Conservation (phyloP, 1,140 invertebrate species). For the Theocolax elegans region DNA sequence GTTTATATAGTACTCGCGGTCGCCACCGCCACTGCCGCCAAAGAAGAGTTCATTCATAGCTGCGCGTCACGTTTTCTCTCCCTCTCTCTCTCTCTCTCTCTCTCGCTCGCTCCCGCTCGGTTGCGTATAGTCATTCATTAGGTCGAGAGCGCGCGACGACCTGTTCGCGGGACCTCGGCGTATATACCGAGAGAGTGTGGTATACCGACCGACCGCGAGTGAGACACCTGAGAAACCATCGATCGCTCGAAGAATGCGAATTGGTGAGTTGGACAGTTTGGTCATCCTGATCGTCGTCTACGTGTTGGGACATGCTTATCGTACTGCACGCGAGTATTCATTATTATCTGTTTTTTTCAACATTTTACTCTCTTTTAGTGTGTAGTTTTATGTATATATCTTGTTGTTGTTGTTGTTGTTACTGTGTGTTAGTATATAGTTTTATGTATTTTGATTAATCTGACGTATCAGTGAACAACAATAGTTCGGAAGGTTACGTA, state of each 20-base stretch:
- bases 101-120: slow-evolving; percentile 8
- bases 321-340: no score
- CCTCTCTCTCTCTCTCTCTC: slow-evolving; percentile 32
- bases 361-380: no score
- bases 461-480: no score
- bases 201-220: slow-evolving; percentile 22
- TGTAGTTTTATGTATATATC: no score
- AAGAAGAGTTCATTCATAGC: slow-evolving; percentile 59
- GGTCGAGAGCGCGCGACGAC: slow-evolving; percentile 30
- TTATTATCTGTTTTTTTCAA: no score
- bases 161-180: no score
- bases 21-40: slow-evolving; percentile 36
- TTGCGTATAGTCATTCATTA: slow-evolving; percentile 57
- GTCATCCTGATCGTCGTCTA: no score
- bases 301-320: no score
- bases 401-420: no score
- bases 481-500: no score
- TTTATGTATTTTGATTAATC: no score
- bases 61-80: slow-evolving; percentile 40
- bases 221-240: slow-evolving; percentile 31
- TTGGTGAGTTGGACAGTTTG: slow-evolving; percentile 52
- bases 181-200: background rate
- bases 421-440: no score
- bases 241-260: slow-evolving; percentile 53
- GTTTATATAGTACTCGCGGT: slow-evolving; percentile 57